Evolutionary conservation across 2,888 invertebrate species (phyloP), one percentile per base, ranked within the genome.

Genomic region (Poecilobothrus nobilitatus): DNA sequence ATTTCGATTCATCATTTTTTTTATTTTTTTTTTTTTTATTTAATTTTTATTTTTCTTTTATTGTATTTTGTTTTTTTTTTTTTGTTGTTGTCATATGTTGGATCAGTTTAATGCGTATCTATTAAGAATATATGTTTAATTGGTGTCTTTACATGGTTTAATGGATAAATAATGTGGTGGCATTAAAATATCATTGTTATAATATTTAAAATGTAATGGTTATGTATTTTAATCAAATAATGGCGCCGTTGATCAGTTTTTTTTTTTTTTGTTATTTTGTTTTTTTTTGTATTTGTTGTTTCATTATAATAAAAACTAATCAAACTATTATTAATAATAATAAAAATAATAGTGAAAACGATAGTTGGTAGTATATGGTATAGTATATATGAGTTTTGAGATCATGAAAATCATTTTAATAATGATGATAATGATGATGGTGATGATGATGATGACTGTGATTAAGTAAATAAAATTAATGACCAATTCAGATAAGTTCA

Each of bases 41-140:
- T n/a, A n/a, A n/a, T 4, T 7, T 37, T 37, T 37, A 5, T 37
- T 37, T 7, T 37, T 37, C 1, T 37, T 4, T 1, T 37, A 12
- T 12, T 37, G n/a, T n/a, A n/a, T n/a, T 4, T 7, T 37, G 2
- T 37, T 37, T 37, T 37, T 27, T 27, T 27, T 27, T 27, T 27
- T 27, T 27, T 27, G 5, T 27, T 27, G 5, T 27, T 27, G 3
- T 2, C 27, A 27, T 53, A 53, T 53, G 18, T 15, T 53, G 53
- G 53, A 53, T 53, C 12, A 53, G 12, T 53, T 53, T 53, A 53
- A 53, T 53, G 53, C 53, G 53, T 53, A 53, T 53, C 53, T 53
- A 53, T 53, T 53, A 53, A n/a, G 27, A 27, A 27, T 27, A 27
- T 27, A 27, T 27, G 15, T 53, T 53, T 53, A 53, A 53, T 53